These are phyloP conservation scores for Cylindroiulus punctatus DNA, from an alignment of 2,888 invertebrate genomes.

Conservation along the genomic window DNA sequence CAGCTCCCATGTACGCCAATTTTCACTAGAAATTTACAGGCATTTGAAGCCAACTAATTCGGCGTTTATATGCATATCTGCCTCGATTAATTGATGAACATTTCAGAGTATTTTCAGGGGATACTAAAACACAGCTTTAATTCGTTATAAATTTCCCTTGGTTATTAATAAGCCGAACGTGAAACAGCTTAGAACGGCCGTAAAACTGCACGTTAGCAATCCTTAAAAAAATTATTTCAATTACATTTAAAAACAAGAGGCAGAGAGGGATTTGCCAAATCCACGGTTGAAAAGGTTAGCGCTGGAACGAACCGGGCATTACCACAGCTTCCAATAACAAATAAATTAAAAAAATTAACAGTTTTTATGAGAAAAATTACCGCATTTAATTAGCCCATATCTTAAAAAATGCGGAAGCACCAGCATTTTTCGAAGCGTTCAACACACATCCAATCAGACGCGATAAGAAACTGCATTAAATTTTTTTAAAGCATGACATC, in stretches of 20 bases:
- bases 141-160: slow-evolving; percentile 51
- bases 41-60: slow-evolving; percentile 44
- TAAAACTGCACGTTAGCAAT: slow-evolving; percentile 42
- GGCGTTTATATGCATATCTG: slow-evolving; percentile 48
- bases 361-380: not conserved
- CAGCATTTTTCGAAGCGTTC: too few species aligned
- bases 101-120: slow-evolving; percentile 46
- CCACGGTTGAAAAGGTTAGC: not conserved
- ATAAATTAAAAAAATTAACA: not conserved
- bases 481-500: too few species aligned
- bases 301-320: not conserved
- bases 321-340: not conserved
- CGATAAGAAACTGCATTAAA: too few species aligned
- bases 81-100: slow-evolving; percentile 50
- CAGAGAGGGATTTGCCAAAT: slow-evolving; percentile 15
- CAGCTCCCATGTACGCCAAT: slow-evolving; percentile 46
- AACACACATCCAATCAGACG: too few species aligned
- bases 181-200: slow-evolving; percentile 34
- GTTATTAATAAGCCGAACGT: slow-evolving; percentile 43
- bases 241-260: slow-evolving; percentile 37
- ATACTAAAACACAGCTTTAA: slow-evolving; percentile 45
- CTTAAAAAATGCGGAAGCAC: not conserved
- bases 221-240: slow-evolving; percentile 42
- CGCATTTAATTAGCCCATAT: not conserved
- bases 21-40: slow-evolving; percentile 40